Conservation (phyloP, 2,113 vertebrate species). For the Prunella himalayana region DNA sequence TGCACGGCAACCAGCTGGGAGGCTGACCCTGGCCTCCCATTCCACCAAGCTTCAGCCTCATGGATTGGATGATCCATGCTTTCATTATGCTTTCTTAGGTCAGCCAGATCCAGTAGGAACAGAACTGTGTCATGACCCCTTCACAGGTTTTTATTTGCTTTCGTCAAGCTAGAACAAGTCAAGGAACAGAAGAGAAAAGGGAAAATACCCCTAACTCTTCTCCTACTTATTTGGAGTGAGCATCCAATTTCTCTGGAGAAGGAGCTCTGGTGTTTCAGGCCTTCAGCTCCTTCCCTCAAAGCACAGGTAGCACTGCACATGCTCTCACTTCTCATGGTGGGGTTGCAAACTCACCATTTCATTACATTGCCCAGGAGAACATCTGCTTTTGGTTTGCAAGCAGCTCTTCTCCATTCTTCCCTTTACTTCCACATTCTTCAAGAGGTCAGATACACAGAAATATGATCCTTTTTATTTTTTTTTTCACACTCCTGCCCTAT, state of each 20-base stretch:
- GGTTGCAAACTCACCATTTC: not conserved
- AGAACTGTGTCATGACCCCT: not conserved
- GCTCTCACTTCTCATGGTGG: not conserved
- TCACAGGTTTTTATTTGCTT: not conserved
- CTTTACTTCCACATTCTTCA: not conserved
- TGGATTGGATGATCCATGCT: not conserved
- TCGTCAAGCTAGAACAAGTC: not conserved
- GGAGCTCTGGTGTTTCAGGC: not conserved
- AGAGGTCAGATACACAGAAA: not conserved
- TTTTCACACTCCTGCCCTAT: not conserved
- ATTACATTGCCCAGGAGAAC: not conserved
- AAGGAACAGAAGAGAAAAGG: not conserved
- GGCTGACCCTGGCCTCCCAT: not conserved
- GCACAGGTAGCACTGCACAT: not conserved
- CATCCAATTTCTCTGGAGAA: not conserved
- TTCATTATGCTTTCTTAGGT: not conserved
- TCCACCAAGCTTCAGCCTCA: not conserved
- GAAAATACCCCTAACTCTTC: not conserved
- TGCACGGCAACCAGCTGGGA: fast-evolving
- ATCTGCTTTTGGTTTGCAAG: not conserved
- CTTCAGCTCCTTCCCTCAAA: not conserved
- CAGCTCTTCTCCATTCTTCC: not conserved
- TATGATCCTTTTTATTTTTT: not conserved
- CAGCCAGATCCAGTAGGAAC: not conserved
- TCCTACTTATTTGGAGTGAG: not conserved